These are phyloP conservation scores for Siniperca obscura DNA, from an alignment of 2,797 vertebrate species.

Conservation along the genomic window DNA sequence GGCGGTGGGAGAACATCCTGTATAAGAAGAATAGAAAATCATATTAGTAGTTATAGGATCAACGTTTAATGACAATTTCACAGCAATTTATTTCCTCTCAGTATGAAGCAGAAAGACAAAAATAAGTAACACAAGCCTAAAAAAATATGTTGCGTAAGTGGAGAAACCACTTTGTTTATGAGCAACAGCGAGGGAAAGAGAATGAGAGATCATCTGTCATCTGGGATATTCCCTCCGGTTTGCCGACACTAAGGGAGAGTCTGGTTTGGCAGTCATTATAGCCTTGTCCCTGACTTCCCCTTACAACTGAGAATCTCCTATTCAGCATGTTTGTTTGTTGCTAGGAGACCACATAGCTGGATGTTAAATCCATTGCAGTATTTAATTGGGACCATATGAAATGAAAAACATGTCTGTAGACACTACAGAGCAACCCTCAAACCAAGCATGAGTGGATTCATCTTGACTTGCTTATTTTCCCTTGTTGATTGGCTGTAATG, in stretches of 20 bases:
- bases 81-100: slow-evolving; percentile 23
- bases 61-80: slow-evolving; percentile 24
- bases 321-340: slow-evolving; percentile 80
- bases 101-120: slow-evolving; percentile 23
- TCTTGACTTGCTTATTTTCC: slow-evolving; percentile 54
- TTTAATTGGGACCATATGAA: slow-evolving; percentile 83
- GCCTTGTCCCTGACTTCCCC: slow-evolving; percentile 58
- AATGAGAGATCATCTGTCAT: slow-evolving; percentile 72
- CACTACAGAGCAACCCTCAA: slow-evolving; percentile 58
- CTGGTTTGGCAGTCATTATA: slow-evolving; percentile 60
- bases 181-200: slow-evolving; percentile 55
- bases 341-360: slow-evolving; percentile 71
- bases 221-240: slow-evolving; percentile 66
- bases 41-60: slow-evolving; percentile 2
- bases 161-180: slow-evolving; percentile 70
- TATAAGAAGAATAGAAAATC: slow-evolving; percentile 36
- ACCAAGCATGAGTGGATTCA: slow-evolving; percentile 49
- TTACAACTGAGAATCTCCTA: slow-evolving; percentile 52
- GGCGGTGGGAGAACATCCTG: slow-evolving; percentile 95
- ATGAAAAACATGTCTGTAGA: slow-evolving; percentile 72
- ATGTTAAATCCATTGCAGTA: slow-evolving; percentile 68
- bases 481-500: slow-evolving; percentile 31
- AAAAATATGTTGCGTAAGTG: slow-evolving; percentile 48
- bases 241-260: slow-evolving; percentile 54
- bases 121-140: slow-evolving; percentile 37